Base-by-base conservation (phyloP, 2,797 vertebrate genomes). In the Furcifer pardalis region DNA sequence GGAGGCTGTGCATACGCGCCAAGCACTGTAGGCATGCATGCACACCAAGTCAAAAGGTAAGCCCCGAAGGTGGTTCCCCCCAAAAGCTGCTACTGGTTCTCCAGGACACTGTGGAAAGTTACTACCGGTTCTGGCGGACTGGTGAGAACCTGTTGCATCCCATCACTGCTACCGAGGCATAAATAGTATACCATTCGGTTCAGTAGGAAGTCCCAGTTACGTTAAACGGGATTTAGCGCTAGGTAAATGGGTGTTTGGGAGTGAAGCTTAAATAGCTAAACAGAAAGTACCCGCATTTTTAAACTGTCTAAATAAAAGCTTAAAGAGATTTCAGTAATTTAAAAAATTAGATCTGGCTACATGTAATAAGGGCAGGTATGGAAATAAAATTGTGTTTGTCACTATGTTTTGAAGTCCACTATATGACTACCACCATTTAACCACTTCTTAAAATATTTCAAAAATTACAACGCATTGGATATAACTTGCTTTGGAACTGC, bases 381-480 rank as follows among this genome's bases (percentile, higher is more conserved):
- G n/a, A 76, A 63, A 35, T 5, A 42, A 27, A 49, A 7, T 15
- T 66, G 32, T 2, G 15, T 25, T 19, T 8, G 35, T 5, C 19
- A 42, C 12, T 49, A 56, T 63, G 73, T 65, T 82, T 75, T 75
- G 30, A 52, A 75, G 60, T 25, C 52, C 37, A 37, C 21, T 60
- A 10, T 35, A 25, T n/a, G n/a, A n/a, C n/a, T n/a, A n/a, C n/a
- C n/a, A n/a, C n/a, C n/a, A n/a, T n/a, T n/a, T n/a, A n/a, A n/a
- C n/a, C 23, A 44, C 21, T 10, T 35, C n/a, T 83, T 83, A 52
- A 83, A 65, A n/a, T 81, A 5, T 83, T 46, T 79, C 69, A 62
- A 6, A 8, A 40, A 30, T 21, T 72, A 8, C 46, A 83, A 12
- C 7, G 8, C 15, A 30, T 2, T 35, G 6, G n/a, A 37, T 56